phyloP scores from a whole-genome alignment of 2,113 vertebrate genomes.

The Coracopsis vasa region DNA sequence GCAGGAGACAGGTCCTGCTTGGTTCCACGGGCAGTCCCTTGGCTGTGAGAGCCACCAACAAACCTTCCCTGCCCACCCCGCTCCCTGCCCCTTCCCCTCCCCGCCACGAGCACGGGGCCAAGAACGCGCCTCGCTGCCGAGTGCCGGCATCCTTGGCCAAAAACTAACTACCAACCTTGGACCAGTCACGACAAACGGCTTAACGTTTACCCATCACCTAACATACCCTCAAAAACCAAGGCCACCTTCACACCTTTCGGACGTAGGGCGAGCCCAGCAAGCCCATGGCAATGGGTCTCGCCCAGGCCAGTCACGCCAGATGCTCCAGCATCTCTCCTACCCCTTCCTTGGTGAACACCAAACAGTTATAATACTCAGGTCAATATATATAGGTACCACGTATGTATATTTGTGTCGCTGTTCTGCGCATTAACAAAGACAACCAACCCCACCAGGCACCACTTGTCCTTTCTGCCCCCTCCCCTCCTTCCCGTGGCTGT shows the following conservation, averaged over 20 bases:
- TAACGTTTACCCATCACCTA: conserved; percentile 61
- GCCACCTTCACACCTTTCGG: background rate
- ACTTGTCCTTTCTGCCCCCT: conserved; percentile 59
- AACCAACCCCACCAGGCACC: conserved; percentile 64
- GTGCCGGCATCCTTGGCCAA: conserved; percentile 29
- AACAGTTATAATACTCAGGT: conserved; percentile 78
- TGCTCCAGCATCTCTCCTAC: conserved; percentile 55
- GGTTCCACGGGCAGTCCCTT: background rate
- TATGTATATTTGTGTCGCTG: conserved; percentile 71
- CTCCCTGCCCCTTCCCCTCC: conserved; percentile 41
- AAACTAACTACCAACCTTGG: conserved; percentile 66
- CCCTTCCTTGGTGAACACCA: conserved; percentile 74
- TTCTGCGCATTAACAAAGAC: conserved; percentile 71
- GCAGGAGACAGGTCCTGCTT: background rate
- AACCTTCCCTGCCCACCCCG: conserved; percentile 45
- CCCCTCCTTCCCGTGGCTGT: conserved; percentile 69
- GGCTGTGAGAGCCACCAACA: conserved; percentile 37
- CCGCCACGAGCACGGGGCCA: conserved; percentile 45
- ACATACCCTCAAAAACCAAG: conserved; percentile 61
- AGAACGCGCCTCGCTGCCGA: conserved; percentile 7
- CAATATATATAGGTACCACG: conserved; percentile 76
- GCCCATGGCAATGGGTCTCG: conserved; percentile 4
- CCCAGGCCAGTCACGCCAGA: conserved; percentile 21
- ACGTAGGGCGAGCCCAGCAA: background rate
- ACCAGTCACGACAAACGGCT: conserved; percentile 67